Evolutionary conservation across 1,140 invertebrate genomes (phyloP), one percentile per base, ranked within the genome.

Genomic region (Temnothorax longispinosus): DNA sequence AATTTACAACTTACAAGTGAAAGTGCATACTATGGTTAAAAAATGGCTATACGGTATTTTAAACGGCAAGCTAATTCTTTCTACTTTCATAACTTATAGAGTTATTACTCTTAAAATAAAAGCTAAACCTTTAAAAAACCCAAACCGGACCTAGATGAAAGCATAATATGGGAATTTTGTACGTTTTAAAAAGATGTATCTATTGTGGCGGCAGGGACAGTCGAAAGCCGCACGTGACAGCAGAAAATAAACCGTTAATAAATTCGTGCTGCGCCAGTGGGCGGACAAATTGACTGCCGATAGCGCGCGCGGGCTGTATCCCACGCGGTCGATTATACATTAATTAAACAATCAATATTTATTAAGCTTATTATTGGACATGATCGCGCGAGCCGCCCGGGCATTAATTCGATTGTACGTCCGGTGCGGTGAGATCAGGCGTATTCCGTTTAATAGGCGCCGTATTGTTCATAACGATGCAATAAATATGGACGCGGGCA

Each of bases 271-370:
- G 54, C 1, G 35, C 60, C 64, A 58, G 92, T 94, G 91, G 93
- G 93, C 90, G 93, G 89, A 86, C 82, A 88, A 92, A 93, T 92
- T 87, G 88, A 86, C 87, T 89, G 85, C 86, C 90, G 91, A 92
- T 92, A 89, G 88, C 77, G 82, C 62, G 38, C 38, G 64, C 76
- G 69, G 10, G 47, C 21, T 11, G 62, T 89, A 56, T 88, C 91
- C 88, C 89, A 92, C 92, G 89, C 88, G 75, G 82, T 90, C 90
- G 88, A 92, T 94, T 92, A 92, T 91, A 94, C 92, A 93, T 94
- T 94, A 94, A 95, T 94, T 94, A 94, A 94, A 95, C 92, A 93
- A 95, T 95, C 94, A 94, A 95, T 95, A 95, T 95, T 94, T 95
- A 94, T 95, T 92, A 92, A 94, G 92, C 92, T 94, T 90, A 94